Base-by-base conservation (phyloP, 2,797 vertebrate genomes). In the Manis pentadactyla region DNA sequence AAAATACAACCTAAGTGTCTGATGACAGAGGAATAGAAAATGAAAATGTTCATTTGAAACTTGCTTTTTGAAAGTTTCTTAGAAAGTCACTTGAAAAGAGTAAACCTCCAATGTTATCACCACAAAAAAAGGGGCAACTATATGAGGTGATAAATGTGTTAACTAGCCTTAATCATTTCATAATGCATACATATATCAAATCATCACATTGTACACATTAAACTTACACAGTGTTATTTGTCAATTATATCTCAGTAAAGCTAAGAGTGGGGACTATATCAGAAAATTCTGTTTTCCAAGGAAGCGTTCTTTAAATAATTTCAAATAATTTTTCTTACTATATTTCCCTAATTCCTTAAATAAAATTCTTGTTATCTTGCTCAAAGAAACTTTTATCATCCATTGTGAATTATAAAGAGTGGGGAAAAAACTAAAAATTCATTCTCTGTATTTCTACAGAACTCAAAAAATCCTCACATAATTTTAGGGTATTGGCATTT, bases 321-420 rank as follows among this genome's bases (percentile, higher is more conserved):
- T 84, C 53, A 92, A 75, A 75, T 61, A 51, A 13, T 23, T 69
- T 74, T 95, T 92, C 29, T 86, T 5, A 15, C 46, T 57, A n/a
- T 69, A 34, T 69, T 92, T 93, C 42, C n/a, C 61, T 34, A 90
- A 15, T 94, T 57, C 15, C n/a, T 83, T 84, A 83, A 42, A 51
- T 4, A 87, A 90, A 85, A 77, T 53, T 77, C 6, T 46, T 68
- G 8, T 57, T 59, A 3, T 94, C 31, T 84, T 79, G 4, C 13
- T 51, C 63, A 10, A 74, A 82, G 25, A 78, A 10, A 10, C 69
- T 83, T 42, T 69, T 90, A 39, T 82, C 10, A 55, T 92, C 71
- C 23, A 63, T 27, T 66, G 4, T 87, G 31, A 64, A 61, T 92
- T 82, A 51, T 17, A 12, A 19, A 53, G 23, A 66, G 9, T 59